Evolutionary conservation across 92 coral and sea anemone genomes (phyloP).

Genomic region (Zoanthus sociatus): DNA sequence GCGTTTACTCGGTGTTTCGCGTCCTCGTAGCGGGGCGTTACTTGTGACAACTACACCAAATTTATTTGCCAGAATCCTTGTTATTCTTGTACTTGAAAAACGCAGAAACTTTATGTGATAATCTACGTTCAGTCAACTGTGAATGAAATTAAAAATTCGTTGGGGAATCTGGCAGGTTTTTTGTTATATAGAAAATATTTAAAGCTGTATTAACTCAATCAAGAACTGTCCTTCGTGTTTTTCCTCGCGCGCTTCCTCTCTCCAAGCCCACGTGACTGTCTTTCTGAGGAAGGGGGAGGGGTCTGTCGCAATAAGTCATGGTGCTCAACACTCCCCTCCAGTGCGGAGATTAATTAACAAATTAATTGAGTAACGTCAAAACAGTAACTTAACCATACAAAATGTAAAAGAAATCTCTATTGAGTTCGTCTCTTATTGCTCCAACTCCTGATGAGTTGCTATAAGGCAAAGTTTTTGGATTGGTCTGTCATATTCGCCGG

Average conservation of each 20-base stretch:
- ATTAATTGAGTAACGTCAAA: constrained; percentile 48
- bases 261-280: background rate
- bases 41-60: background rate
- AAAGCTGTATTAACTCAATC: too few species aligned
- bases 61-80: background rate
- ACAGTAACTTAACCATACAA: constrained; percentile 22
- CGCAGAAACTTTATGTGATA: background rate
- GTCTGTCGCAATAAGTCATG: background rate
- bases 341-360: constrained; percentile 44
- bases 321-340: constrained; percentile 50
- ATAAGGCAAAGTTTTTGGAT: constrained; percentile 62
- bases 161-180: constrained; percentile 1
- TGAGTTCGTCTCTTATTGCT: constrained; percentile 9
- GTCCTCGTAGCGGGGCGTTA: constrained; percentile 12
- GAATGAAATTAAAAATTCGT: background rate
- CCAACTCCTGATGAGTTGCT: constrained; percentile 41
- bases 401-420: constrained; percentile 3
- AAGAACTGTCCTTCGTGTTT: background rate
- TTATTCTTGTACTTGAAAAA: background rate
- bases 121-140: background rate
- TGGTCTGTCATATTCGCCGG: constrained; percentile 54
- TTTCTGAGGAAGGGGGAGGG: background rate
- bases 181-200: background rate
- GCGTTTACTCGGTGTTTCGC: too few species aligned
- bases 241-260: background rate